phyloP scores from a whole-genome alignment of 2,113 vertebrate genomes.

The Thamnaconus septentrionalis region DNA sequence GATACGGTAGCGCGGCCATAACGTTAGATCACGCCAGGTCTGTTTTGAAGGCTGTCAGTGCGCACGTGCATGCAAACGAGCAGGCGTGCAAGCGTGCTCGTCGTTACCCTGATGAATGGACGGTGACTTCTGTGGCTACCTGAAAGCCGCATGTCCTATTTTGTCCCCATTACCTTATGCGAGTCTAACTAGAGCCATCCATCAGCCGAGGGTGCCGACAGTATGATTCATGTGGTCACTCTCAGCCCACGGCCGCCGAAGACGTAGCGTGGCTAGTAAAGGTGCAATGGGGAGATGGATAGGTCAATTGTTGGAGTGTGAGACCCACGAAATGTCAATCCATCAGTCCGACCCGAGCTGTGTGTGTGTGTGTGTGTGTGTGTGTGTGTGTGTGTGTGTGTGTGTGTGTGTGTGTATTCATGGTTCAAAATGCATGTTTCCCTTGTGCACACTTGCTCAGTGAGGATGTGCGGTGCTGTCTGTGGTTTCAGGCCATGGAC shows the following conservation, averaged over 20 bases:
- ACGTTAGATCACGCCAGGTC: constrained; percentile 23
- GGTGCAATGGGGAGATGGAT: not conserved
- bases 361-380: too few species aligned
- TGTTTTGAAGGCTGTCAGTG: constrained; percentile 33
- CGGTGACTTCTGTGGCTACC: constrained; percentile 10
- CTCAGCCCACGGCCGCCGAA: constrained; percentile 21
- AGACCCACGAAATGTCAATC: constrained; percentile 9
- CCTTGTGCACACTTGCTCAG: too few species aligned
- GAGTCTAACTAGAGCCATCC: constrained; percentile 12
- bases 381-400: too few species aligned
- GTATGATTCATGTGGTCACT: constrained; percentile 39
- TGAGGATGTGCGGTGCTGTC: too few species aligned
- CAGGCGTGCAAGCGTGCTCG: not conserved
- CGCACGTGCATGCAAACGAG: not conserved
- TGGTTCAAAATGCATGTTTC: too few species aligned
- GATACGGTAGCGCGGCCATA: not conserved
- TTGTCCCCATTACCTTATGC: constrained; percentile 29
- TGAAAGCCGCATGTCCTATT: constrained; percentile 16
- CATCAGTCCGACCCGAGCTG: constrained; percentile 3
- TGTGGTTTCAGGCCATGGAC: too few species aligned
- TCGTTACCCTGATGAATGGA: constrained; percentile 30
- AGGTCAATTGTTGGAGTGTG: constrained; percentile 25
- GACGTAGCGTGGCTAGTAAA: constrained; percentile 11
- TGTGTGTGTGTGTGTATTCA: too few species aligned
- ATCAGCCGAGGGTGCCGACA: constrained; percentile 26